Evolutionary conservation across 2,113 vertebrate genomes (phyloP).

Genomic region (Sciurus niger): DNA sequence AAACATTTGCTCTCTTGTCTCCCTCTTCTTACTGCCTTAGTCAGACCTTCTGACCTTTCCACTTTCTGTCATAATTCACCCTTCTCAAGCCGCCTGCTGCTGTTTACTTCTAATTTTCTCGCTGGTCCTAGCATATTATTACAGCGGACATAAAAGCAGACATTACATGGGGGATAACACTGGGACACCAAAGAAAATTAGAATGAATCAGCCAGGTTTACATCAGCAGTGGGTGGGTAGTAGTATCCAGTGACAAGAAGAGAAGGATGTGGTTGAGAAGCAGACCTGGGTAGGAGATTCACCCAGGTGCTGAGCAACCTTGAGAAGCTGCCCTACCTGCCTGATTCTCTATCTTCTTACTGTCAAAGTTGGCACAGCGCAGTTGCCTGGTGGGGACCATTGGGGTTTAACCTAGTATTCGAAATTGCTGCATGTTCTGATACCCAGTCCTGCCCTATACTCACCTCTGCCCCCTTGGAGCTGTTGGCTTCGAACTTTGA

Average conservation of each 20-base stretch:
- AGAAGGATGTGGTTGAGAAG: background rate
- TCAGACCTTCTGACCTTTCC: background rate
- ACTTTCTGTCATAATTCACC: background rate
- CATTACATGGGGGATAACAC: background rate
- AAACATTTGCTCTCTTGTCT: rapidly evolving
- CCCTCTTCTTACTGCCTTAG: background rate
- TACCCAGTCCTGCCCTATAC: no score
- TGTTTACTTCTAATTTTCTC: background rate
- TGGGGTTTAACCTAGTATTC: background rate
- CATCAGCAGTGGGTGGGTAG: background rate
- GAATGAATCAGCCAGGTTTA: background rate
- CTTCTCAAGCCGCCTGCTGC: background rate
- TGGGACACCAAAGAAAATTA: background rate
- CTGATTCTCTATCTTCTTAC: background rate
- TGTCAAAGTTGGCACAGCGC: background rate
- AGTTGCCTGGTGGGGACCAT: no score
- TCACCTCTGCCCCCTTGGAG: background rate
- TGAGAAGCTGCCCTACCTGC: background rate
- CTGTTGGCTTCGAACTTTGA: background rate
- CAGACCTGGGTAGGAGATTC: background rate
- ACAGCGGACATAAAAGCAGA: background rate
- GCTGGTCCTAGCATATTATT: background rate
- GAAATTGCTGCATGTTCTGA: background rate
- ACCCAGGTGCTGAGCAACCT: background rate
- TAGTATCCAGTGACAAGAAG: background rate